Evolutionary conservation across 64 coral and sea anemone genomes (phyloP).

Genomic region (Stichodactyla mertensii): DNA sequence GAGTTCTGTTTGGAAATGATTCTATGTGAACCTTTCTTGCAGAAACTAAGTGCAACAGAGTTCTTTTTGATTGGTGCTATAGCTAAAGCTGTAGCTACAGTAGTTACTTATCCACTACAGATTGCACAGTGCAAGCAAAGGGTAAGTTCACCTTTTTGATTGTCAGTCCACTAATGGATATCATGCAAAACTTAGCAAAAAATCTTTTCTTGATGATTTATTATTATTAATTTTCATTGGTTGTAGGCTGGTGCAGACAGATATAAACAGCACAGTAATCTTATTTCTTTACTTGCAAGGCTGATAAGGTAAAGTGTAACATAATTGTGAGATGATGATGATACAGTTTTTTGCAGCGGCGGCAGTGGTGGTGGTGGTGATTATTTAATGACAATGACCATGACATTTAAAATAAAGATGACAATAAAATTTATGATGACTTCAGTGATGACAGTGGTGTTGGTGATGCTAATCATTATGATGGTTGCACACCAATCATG

Average conservation of each 20-base stretch:
- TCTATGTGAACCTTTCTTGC: background rate
- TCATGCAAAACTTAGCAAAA: no score
- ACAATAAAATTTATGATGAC: no score
- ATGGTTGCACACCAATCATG: no score
- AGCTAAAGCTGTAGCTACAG: slow-evolving; percentile 88
- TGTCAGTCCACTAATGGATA: no score
- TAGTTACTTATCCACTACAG: slow-evolving; percentile 89
- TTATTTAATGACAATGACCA: no score
- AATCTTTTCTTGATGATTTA: background rate
- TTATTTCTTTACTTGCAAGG: slow-evolving; percentile 39
- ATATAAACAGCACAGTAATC: slow-evolving; percentile 24
- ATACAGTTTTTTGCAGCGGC: no score
- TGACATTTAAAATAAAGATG: no score
- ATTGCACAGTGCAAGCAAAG: slow-evolving; percentile 88
- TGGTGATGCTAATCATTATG: no score
- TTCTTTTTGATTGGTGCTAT: slow-evolving; percentile 90
- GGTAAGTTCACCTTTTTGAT: slow-evolving; percentile 36
- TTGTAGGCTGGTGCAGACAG: slow-evolving; percentile 26
- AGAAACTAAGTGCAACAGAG: slow-evolving; percentile 62
- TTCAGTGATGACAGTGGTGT: no score
- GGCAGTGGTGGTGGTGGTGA: background rate
- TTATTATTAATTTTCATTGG: background rate
- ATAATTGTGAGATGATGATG: background rate
- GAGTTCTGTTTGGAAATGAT: no score
- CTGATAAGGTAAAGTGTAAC: slow-evolving; percentile 23